phyloP scores from a whole-genome alignment of 2,797 vertebrate species.

The Lagocephalus sceleratus region DNA sequence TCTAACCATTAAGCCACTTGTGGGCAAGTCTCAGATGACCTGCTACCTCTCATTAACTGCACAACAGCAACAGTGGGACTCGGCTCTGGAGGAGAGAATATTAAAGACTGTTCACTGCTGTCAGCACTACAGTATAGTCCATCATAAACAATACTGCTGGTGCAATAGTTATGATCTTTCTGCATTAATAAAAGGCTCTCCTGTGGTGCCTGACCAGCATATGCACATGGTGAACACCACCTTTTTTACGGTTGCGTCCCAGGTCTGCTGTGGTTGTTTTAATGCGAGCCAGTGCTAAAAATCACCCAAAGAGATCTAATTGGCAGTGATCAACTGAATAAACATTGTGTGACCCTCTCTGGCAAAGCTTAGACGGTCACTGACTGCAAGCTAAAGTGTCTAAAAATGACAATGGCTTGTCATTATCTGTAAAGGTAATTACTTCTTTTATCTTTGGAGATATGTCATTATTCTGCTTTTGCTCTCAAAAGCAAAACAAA shows the following conservation, averaged over 20 bases:
- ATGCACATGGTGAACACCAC: conserved; percentile 27
- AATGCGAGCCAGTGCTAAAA: background rate
- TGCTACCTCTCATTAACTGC: conserved; percentile 11
- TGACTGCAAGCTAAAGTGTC: too few species aligned
- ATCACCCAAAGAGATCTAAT: background rate
- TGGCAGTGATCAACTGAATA: background rate
- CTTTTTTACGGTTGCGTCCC: conserved; percentile 18
- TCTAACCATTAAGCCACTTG: conserved; percentile 1
- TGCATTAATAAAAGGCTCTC: conserved; percentile 8
- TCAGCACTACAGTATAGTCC: conserved; percentile 26
- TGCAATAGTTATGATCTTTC: conserved; percentile 11
- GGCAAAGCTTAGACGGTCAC: background rate
- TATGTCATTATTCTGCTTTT: background rate
- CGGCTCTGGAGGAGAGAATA: conserved; percentile 5
- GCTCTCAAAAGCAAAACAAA: background rate
- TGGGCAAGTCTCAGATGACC: conserved; percentile 6
- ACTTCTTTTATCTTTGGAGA: background rate
- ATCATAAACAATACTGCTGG: conserved; percentile 22
- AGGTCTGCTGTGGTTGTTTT: background rate
- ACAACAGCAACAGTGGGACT: conserved; percentile 8
- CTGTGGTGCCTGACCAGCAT: conserved; percentile 21
- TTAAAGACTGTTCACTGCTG: conserved; percentile 10
- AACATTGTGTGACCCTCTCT: background rate
- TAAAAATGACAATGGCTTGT: conserved; percentile 1
- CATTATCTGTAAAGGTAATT: background rate